Evolutionary conservation across 1,140 invertebrate genomes (phyloP), one percentile per base, ranked within the genome.

Genomic region (Maconellicoccus hirsutus): DNA sequence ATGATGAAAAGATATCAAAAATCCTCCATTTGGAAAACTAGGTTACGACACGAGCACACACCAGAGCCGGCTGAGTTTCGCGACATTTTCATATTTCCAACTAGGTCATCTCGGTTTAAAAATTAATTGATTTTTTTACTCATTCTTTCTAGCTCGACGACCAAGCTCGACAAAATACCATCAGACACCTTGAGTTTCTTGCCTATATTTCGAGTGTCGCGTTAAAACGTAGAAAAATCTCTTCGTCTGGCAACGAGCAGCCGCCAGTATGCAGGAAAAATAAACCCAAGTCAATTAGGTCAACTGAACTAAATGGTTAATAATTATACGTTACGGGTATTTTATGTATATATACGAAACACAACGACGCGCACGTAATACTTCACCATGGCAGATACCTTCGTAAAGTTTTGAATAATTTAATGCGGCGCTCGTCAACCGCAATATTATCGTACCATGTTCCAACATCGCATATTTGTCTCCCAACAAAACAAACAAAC

Each of bases 221-320:
- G 42, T 33, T 33, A 12, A 33, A 33, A 33, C n/a, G n/a, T n/a
- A n/a, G n/a, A 33, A 33, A 33, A 33, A 33, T 33, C 42, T 52
- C n/a, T 52, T 52, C 42, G 42, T 52, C 42, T 19, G 29, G 29
- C 42, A 16, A 16, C 42, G 42, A 52, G 42, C 10, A 6, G 42
- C n/a, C 42, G 42, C n/a, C 42, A 52, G 42, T 52, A 52, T 52
- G 42, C 42, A 52, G 42, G 42, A 52, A 52, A 52, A 52, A 52
- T 52, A 52, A 52, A 52, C 42, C 42, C 16, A 19, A 52, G 42
- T 52, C 42, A 52, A 52, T 52, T 52, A 52, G 42, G 42, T 52
- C 42, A 52, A 52, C 42, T 52, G 42, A 52, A 52, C 42, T 52
- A 52, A 52, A 52, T 52, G 42, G 42, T 52, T 52, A 52, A 52